These are phyloP conservation scores for Hirtodrosophila histrioides DNA, from an alignment of 2,888 invertebrate genomes.

Conservation along the genomic window DNA sequence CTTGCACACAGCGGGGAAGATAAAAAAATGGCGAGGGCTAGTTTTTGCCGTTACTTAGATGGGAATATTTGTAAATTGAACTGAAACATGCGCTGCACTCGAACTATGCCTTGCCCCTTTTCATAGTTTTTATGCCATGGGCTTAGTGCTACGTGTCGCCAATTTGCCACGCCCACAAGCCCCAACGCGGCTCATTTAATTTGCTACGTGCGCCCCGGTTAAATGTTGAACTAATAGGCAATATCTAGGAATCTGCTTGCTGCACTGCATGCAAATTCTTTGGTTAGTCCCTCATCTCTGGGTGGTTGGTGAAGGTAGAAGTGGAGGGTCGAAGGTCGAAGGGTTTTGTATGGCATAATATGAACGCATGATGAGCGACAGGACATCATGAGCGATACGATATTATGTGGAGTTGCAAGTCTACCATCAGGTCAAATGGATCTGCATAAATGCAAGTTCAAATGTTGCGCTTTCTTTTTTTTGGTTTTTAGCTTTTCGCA, in stretches of 20 bases:
- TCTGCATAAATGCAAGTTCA: slow-evolving; percentile 82
- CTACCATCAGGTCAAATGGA: slow-evolving; percentile 83
- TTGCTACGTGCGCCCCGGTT: slow-evolving; percentile 58
- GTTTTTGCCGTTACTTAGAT: slow-evolving; percentile 48
- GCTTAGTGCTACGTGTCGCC: slow-evolving; percentile 54
- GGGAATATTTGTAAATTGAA: slow-evolving; percentile 65
- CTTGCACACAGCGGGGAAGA: neutral
- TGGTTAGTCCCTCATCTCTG: neutral
- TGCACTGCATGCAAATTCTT: slow-evolving; percentile 65
- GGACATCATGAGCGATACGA: slow-evolving; percentile 78
- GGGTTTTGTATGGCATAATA: slow-evolving; percentile 76
- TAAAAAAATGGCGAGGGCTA: slow-evolving; percentile 53
- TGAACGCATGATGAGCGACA: slow-evolving; percentile 75
- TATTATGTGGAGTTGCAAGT: slow-evolving; percentile 84
- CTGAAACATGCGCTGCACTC: slow-evolving; percentile 23
- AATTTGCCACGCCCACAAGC: slow-evolving; percentile 57
- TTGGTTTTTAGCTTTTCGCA: slow-evolving; percentile 41
- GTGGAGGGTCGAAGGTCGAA: slow-evolving; percentile 23
- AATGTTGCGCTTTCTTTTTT: slow-evolving; percentile 64
- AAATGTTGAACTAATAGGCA: slow-evolving; percentile 37
- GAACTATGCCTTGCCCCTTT: slow-evolving; percentile 14
- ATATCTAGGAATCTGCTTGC: slow-evolving; percentile 32
- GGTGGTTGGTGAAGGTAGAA: slow-evolving; percentile 33
- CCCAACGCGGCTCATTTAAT: slow-evolving; percentile 61
- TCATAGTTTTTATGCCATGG: slow-evolving; percentile 14